Evolutionary conservation across 2,797 vertebrate species (phyloP).

Genomic region (Botia almorhae): DNA sequence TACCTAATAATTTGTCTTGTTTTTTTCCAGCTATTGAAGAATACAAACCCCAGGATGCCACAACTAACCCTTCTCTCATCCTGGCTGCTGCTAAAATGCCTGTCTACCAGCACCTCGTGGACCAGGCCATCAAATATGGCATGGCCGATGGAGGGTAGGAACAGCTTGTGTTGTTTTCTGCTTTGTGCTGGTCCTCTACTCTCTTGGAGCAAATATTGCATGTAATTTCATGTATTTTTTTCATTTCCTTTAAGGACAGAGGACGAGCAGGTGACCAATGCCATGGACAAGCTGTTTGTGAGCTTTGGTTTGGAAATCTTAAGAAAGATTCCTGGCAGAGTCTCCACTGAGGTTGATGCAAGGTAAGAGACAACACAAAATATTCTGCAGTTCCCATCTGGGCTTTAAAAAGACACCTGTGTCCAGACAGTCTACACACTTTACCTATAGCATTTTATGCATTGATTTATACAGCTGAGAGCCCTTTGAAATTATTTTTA

Average conservation of each 20-base stretch:
- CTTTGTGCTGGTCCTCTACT: neutral
- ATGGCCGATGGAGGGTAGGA: conserved; percentile 88
- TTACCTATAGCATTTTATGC: no score
- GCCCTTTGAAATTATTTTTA: no score
- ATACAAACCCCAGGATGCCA: conserved; percentile 97
- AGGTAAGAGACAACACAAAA: conserved; percentile 75
- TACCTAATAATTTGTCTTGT: neutral
- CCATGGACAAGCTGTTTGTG: conserved; percentile 95
- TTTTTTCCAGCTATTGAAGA: conserved; percentile 88
- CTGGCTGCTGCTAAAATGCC: conserved; percentile 95
- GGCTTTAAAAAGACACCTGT: no score
- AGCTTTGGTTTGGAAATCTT: conserved; percentile 93
- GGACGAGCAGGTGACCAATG: conserved; percentile 87
- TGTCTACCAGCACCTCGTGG: conserved; percentile 86
- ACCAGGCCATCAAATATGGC: conserved; percentile 89
- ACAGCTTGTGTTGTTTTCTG: neutral
- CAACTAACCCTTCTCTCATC: conserved; percentile 96
- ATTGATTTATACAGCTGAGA: no score
- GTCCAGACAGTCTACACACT: no score
- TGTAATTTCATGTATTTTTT: neutral
- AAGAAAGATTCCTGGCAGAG: conserved; percentile 94
- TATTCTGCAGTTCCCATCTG: no score
- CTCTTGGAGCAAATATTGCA: neutral
- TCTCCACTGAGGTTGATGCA: conserved; percentile 97
- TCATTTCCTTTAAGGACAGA: conserved; percentile 76